Evolutionary conservation across 1,140 invertebrate genomes (phyloP).

Genomic region (Paraescarpia echinospica): DNA sequence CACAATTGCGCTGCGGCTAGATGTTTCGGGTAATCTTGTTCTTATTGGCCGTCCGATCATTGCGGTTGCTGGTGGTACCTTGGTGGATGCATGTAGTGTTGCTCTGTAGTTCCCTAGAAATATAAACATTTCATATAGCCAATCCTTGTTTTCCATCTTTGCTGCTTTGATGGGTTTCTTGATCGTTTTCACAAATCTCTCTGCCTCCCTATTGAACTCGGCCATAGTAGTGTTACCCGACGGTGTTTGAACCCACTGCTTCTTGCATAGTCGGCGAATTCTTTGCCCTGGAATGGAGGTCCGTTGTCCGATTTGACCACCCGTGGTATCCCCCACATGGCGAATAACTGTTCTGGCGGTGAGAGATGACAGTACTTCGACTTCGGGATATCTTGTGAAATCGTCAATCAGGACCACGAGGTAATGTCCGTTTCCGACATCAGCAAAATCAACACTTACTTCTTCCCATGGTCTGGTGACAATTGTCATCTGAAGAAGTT

Average conservation of each 20-base stretch:
- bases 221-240: not conserved
- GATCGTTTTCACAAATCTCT: not conserved
- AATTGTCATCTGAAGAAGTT: too few species aligned
- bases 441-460: not conserved
- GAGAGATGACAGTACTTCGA: not conserved
- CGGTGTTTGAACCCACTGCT: not conserved
- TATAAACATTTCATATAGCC: too few species aligned
- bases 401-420: constrained; percentile 23
- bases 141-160: too few species aligned
- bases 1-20: not conserved
- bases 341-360: not conserved
- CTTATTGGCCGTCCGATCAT: not conserved
- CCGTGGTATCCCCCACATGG: too few species aligned
- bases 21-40: not conserved
- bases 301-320: too few species aligned
- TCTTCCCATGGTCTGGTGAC: constrained; percentile 3
- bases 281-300: not conserved
- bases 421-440: not conserved
- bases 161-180: too few species aligned
- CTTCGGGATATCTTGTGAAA: constrained; percentile 26
- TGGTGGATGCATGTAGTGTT: too few species aligned
- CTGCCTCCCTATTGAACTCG: not conserved
- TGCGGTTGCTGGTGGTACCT: too few species aligned
- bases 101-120: too few species aligned
- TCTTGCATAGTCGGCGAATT: not conserved